phyloP scores from a whole-genome alignment of 1,140 invertebrate species.

The Phenacoccus solenopsis region DNA sequence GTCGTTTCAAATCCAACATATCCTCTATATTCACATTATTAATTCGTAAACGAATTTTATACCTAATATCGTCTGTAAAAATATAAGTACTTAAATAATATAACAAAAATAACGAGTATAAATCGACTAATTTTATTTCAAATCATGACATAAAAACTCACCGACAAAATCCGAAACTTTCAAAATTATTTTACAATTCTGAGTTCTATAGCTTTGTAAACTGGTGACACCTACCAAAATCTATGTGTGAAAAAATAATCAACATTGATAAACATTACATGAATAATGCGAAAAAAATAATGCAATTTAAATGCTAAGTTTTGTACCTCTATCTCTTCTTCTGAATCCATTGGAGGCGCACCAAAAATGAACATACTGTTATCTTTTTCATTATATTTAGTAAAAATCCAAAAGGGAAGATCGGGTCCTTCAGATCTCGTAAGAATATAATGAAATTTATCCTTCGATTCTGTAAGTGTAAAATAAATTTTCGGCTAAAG shows the following conservation, averaged over 20 bases:
- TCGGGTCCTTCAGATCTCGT: conserved; percentile 2
- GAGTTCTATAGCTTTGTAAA: neutral
- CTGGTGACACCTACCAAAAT: neutral
- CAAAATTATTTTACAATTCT: neutral
- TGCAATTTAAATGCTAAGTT: neutral
- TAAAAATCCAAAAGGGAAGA: conserved; percentile 19
- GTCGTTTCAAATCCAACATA: conserved; percentile 50
- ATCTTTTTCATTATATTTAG: conserved; percentile 17
- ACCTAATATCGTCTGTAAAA: conserved; percentile 45
- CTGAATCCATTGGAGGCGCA: neutral
- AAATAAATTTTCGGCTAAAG: too few species aligned
- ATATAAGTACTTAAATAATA: neutral
- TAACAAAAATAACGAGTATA: neutral
- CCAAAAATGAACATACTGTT: conserved; percentile 18
- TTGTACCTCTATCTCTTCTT: neutral
- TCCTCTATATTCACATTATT: conserved; percentile 78
- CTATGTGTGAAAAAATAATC: neutral
- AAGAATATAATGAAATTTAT: neutral
- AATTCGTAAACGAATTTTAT: conserved; percentile 74
- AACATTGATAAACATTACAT: too few species aligned
- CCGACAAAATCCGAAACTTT: neutral
- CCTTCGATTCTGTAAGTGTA: neutral
- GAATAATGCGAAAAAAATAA: neutral
- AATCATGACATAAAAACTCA: neutral
- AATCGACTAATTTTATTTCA: neutral